Percentiles rank a stretch among this genome's conserved stretches.
Conservation (phyloP, 2,888 invertebrate genomes). For the Terebella lapidaria region DNA sequence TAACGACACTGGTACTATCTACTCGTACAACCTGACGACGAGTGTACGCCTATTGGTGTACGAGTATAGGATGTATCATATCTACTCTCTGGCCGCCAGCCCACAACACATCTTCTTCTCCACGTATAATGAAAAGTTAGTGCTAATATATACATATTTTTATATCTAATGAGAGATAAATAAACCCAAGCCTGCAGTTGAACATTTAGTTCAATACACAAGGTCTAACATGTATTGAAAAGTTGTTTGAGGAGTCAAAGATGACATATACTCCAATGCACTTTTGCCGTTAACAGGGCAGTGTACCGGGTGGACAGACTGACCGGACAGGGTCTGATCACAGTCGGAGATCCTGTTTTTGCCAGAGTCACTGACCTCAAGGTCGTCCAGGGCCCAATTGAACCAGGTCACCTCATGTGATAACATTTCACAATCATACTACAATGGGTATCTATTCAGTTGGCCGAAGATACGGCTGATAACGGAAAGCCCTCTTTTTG, state of each 20-base stretch:
- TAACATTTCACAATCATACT: too few species aligned
- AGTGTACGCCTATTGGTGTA: neutral
- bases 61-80: neutral
- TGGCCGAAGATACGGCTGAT: too few species aligned
- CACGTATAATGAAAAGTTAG: neutral
- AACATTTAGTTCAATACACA: too few species aligned
- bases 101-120: neutral
- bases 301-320: neutral
- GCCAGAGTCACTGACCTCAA: slow-evolving; percentile 1
- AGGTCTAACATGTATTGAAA: too few species aligned
- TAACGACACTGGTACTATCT: neutral
- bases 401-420: neutral
- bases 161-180: neutral
- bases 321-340: neutral
- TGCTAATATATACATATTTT: neutral
- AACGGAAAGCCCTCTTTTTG: too few species aligned
- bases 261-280: too few species aligned
- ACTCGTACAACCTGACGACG: neutral
- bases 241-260: too few species aligned
- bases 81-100: neutral
- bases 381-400: neutral
- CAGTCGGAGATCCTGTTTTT: neutral
- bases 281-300: neutral
- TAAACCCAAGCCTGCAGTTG: too few species aligned
- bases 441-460: too few species aligned